Evolutionary conservation across 2,797 vertebrate species (phyloP).

Genomic region (Pseudochirops cupreus): DNA sequence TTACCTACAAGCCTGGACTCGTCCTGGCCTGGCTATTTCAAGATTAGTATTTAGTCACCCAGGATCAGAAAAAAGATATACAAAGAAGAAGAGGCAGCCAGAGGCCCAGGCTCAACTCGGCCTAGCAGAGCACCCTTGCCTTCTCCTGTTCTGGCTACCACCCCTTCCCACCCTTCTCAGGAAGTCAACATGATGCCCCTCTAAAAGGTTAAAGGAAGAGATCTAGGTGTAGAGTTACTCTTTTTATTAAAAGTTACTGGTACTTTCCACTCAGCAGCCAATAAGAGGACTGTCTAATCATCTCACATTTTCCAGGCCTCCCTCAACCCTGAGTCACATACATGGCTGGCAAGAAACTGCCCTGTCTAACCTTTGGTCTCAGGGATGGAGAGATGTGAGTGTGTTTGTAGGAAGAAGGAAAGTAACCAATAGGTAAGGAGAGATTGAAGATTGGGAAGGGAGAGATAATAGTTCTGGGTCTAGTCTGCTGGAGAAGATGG

Average conservation of each 20-base stretch:
- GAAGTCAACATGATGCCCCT: not conserved
- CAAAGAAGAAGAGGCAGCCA: not conserved
- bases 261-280: not conserved
- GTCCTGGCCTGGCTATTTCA: not conserved
- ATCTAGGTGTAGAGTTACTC: not conserved
- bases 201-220: not conserved
- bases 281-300: not conserved
- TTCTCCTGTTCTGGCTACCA: not conserved
- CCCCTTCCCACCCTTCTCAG: not conserved
- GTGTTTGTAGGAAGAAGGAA: not conserved
- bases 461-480: not conserved
- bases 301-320: not conserved
- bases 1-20: not conserved
- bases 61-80: not conserved
- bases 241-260: not conserved
- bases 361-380: not conserved
- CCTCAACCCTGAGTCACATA: not conserved
- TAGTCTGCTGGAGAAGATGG: not conserved
- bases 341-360: not conserved
- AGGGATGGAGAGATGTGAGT: not conserved
- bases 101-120: not conserved
- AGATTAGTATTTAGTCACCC: not conserved
- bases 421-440: not conserved
- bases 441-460: not conserved
- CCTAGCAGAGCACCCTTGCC: not conserved